phyloP scores from a whole-genome alignment of 2,797 vertebrate species.

The Anableps anableps region DNA sequence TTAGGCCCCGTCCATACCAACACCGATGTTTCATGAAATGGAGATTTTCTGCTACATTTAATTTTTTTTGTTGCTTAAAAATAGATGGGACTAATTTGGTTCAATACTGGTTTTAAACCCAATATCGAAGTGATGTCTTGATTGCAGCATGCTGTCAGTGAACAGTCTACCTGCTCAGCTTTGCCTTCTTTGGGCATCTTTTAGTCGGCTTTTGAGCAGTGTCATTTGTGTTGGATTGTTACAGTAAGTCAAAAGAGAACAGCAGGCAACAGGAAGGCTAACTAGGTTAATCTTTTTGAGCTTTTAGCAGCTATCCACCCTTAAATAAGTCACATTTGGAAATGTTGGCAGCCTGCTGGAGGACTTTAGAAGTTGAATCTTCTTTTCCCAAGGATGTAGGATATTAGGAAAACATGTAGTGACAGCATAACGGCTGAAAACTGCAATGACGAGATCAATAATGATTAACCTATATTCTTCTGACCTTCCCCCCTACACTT shows the following conservation, averaged over 20 bases:
- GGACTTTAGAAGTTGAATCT: background rate
- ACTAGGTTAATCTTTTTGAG: background rate
- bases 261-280: background rate
- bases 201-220: too few relatives aligned
- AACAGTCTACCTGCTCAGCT: background rate
- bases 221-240: background rate
- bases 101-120: background rate
- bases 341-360: background rate
- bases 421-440: background rate
- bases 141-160: too few relatives aligned
- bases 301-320: background rate
- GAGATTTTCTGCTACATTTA: background rate
- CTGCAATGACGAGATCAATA: background rate
- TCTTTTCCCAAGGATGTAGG: background rate
- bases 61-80: background rate
- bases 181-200: too few relatives aligned
- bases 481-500: background rate
- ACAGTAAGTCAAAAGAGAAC: background rate
- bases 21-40: background rate
- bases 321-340: background rate
- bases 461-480: background rate
- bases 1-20: background rate
- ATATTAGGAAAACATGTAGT: background rate
- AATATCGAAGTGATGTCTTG: background rate
- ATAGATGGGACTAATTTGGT: background rate